These are phyloP conservation scores for Sebastes vulpes DNA, from an alignment of 2,797 vertebrate genomes.

Conservation along the genomic window DNA sequence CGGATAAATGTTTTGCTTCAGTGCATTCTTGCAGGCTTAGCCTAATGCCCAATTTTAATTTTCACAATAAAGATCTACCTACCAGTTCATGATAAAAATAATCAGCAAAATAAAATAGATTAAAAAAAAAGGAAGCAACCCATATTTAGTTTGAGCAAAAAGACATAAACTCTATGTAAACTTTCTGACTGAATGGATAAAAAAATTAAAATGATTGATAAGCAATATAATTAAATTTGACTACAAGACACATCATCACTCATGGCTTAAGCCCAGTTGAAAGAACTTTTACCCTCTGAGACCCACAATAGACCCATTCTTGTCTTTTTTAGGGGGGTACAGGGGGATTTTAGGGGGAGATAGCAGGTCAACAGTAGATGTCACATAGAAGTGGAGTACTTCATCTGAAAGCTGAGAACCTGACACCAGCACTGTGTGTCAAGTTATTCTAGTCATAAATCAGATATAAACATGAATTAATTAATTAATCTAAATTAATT, in stretches of 20 bases:
- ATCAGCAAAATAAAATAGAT: background rate
- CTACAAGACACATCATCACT: background rate
- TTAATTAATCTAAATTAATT: too few relatives aligned
- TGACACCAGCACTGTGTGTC: too few relatives aligned
- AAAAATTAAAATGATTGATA: background rate
- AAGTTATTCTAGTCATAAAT: too few relatives aligned
- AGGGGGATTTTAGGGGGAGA: too few relatives aligned
- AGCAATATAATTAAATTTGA: background rate
- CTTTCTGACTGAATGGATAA: background rate
- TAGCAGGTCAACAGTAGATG: too few relatives aligned
- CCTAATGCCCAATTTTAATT: too few relatives aligned
- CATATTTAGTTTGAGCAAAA: background rate
- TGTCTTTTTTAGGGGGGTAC: too few relatives aligned
- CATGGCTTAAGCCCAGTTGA: background rate
- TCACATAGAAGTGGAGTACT: too few relatives aligned
- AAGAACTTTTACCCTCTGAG: background rate
- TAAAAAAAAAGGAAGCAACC: background rate
- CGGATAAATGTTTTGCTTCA: rapidly evolving
- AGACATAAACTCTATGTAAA: background rate
- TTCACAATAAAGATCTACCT: background rate
- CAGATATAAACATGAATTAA: too few relatives aligned
- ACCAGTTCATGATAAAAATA: background rate
- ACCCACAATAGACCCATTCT: too few relatives aligned
- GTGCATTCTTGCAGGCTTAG: too few relatives aligned
- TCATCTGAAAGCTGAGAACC: too few relatives aligned